A percentile compares a stretch with the other conserved stretches of the same genome.
These are phyloP conservation scores for Formica exsecta DNA, from an alignment of 1,140 invertebrate species.

Conservation along the genomic window DNA sequence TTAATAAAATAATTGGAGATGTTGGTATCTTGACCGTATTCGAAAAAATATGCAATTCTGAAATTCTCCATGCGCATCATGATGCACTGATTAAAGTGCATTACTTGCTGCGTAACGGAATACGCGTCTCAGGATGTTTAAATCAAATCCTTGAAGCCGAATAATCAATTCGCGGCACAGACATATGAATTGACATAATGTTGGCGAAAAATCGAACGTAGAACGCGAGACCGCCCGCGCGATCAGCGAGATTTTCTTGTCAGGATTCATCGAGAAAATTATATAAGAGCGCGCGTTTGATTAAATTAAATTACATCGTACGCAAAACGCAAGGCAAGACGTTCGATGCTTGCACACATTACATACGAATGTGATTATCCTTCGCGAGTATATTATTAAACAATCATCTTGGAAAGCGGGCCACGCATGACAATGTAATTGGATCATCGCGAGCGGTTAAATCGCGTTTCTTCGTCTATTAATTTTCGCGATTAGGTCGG, in stretches of 20 bases:
- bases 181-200: background rate
- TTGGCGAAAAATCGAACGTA: background rate
- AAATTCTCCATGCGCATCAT: background rate
- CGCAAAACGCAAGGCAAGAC: background rate
- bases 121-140: background rate
- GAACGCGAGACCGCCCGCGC: background rate
- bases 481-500: constrained; percentile 39
- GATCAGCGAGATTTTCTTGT: background rate
- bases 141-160: background rate
- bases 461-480: constrained; percentile 34
- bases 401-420: constrained; percentile 33
- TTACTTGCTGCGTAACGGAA: background rate
- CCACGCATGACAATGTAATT: constrained; percentile 33
- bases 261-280: background rate
- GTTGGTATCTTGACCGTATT: background rate
- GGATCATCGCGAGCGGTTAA: constrained; percentile 28
- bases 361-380: constrained; percentile 7
- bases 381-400: constrained; percentile 12
- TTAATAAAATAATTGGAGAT: background rate
- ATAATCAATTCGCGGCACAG: background rate
- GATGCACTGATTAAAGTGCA: background rate
- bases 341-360: background rate
- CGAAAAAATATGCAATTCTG: background rate
- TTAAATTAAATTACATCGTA: background rate
- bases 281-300: background rate